These are phyloP conservation scores for Apostichopus leukothele DNA, from an alignment of 53 echinoderm and acorn worm species.

Conservation along the genomic window DNA sequence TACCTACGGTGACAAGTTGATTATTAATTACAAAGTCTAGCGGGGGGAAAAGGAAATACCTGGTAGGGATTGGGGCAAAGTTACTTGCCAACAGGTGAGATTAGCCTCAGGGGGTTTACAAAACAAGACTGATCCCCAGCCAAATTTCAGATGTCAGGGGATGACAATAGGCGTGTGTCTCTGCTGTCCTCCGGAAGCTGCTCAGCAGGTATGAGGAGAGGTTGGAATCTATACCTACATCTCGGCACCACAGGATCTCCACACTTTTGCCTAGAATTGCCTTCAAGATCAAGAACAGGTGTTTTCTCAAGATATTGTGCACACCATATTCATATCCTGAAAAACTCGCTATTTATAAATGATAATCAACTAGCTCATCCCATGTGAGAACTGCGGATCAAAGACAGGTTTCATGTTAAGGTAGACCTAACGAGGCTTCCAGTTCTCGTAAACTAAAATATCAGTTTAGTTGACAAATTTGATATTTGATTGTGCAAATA, in stretches of 20 bases:
- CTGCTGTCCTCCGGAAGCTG: conserved; percentile 20
- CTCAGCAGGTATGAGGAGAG: conserved; percentile 1
- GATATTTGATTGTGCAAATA: too few species aligned
- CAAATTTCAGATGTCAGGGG: conserved; percentile 11
- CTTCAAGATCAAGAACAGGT: conserved; percentile 16
- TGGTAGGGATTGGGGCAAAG: conserved; percentile 25
- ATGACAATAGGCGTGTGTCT: conserved; percentile 36
- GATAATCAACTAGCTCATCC: too few species aligned
- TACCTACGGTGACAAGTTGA: conserved; percentile 11
- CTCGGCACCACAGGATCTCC: neutral
- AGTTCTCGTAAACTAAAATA: too few species aligned
- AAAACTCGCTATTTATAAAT: too few species aligned
- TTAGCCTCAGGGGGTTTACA: conserved; percentile 45
- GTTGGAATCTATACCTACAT: neutral
- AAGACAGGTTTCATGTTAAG: too few species aligned
- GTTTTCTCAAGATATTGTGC: neutral
- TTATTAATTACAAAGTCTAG: conserved; percentile 13
- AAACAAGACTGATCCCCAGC: neutral
- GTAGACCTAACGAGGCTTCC: too few species aligned
- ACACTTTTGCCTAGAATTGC: neutral
- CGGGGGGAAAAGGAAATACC: conserved; percentile 15
- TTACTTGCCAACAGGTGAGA: conserved; percentile 30
- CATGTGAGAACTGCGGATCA: too few species aligned
- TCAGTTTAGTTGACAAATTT: too few species aligned
- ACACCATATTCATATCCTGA: too few species aligned